Conservation (phyloP, 2,888 invertebrate genomes). For the Urechis unicinctus region DNA sequence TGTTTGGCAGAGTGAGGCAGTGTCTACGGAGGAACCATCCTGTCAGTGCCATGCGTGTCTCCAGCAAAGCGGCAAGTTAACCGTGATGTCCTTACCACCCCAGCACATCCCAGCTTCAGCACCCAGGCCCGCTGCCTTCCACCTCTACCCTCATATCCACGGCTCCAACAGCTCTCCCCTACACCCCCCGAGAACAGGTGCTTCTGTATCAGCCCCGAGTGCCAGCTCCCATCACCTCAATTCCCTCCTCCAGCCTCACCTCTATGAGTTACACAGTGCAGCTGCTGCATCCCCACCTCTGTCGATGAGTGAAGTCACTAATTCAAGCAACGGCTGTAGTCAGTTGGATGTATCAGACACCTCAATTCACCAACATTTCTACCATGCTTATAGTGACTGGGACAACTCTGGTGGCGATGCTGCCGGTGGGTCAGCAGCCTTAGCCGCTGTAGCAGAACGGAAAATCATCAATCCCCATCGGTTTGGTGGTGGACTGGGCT, state of each 20-base stretch:
- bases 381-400: slow-evolving; percentile 46
- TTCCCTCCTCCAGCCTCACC: slow-evolving; percentile 39
- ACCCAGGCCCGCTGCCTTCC: slow-evolving; percentile 39
- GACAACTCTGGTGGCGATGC: slow-evolving; percentile 38
- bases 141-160: slow-evolving; percentile 47
- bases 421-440: too few relatives aligned
- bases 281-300: slow-evolving; percentile 1
- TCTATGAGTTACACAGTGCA: slow-evolving; percentile 41
- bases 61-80: slow-evolving; percentile 36
- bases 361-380: slow-evolving; percentile 37
- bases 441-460: slow-evolving; percentile 1
- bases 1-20: too few relatives aligned
- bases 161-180: slow-evolving; percentile 26
- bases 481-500: slow-evolving; percentile 23
- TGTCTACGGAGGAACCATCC: too few relatives aligned
- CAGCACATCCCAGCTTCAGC: slow-evolving; percentile 30
- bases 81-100: slow-evolving; percentile 42
- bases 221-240: slow-evolving; percentile 18
- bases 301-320: neutral
- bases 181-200: neutral
- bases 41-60: slow-evolving; percentile 48
- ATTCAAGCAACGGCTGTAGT: neutral
- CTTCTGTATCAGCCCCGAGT: slow-evolving; percentile 8
- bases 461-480: slow-evolving; percentile 29
- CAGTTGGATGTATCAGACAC: slow-evolving; percentile 41